phyloP scores from a whole-genome alignment of 2,888 invertebrate species.

The Philhelius pedissequus region DNA sequence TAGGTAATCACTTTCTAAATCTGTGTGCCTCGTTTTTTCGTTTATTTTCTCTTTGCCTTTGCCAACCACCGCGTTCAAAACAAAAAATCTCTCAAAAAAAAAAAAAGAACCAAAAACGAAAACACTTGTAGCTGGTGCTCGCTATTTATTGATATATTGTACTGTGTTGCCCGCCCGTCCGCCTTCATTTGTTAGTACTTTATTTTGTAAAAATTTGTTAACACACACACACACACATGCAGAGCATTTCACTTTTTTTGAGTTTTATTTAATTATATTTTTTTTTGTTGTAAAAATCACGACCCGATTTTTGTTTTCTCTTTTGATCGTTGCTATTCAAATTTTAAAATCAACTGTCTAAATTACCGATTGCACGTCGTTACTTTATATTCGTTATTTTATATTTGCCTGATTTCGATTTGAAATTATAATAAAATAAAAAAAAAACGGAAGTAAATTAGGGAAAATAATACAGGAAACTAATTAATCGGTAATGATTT shows the following conservation, averaged over 20 bases:
- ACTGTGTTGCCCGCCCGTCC: neutral
- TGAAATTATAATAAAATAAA: constrained; percentile 61
- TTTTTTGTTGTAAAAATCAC: constrained; percentile 9
- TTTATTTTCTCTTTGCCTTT: constrained; percentile 42
- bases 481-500: constrained; percentile 31
- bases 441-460: constrained; percentile 64
- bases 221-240: neutral
- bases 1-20: constrained; percentile 56
- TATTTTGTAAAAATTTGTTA: constrained; percentile 19
- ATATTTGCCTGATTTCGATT: constrained; percentile 45
- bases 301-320: constrained; percentile 9
- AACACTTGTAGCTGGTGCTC: constrained; percentile 60
- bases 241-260: constrained; percentile 52
- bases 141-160: neutral
- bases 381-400: constrained; percentile 22
- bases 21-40: constrained; percentile 29
- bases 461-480: constrained; percentile 40
- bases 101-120: constrained; percentile 23
- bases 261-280: constrained; percentile 23
- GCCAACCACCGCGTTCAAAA: constrained; percentile 52
- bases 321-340: constrained; percentile 5
- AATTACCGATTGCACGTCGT: constrained; percentile 53
- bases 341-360: constrained; percentile 24
- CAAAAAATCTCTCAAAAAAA: constrained; percentile 38
- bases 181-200: constrained; percentile 24